Base-by-base conservation (phyloP, 2,797 vertebrate species). In the Tenualosa ilisha region DNA sequence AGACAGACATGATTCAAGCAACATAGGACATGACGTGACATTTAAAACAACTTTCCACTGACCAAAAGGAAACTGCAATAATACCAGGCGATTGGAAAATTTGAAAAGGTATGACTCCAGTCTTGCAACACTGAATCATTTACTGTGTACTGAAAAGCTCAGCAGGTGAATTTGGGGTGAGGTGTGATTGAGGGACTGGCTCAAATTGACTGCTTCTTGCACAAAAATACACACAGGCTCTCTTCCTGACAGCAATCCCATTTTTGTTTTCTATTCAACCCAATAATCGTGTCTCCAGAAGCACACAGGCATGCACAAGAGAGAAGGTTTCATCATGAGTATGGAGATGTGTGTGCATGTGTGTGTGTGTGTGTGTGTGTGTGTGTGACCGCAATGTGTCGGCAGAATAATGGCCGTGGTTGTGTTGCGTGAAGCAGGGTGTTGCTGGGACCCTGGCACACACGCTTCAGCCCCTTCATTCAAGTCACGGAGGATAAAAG, bases 401-500 rank as follows among this genome's bases (percentile, higher is more conserved):
- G 20, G 3, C 26, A 15, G 26, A 37, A 37, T 72, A 26, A 72
- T 40, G 24, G 3, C 26, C 11, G 5, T 37, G 65, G 37, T 72
- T 13, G 11, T 72, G 11, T 37, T 6, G 26, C 65, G 26, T 72
- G 65, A 37, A 72, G 65, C 26, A 15, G 31, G 31, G 12, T 37
- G 11, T 72, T 24, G 7, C 26, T 72, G 65, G 31, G 11, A 0
- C 65, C 12, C 26, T 15, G 13, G 26, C 59, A 13, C 24, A 63
- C 61, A 37, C 65, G 2, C 26, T 17, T 13, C 65, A 72, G 26
- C 17, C 63, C 63, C 59, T 24, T n/a, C n/a, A 24, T 61, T 61
- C 37, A 79, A 46, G 40, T 46, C 72, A 46, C 72, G 5, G 26
- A n/a, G 72, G 72, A 79, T 79, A 79, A 79, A 79, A 79, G 72